Evolutionary conservation across 2,797 vertebrate species (phyloP).

Genomic region (Tadarida brasiliensis): DNA sequence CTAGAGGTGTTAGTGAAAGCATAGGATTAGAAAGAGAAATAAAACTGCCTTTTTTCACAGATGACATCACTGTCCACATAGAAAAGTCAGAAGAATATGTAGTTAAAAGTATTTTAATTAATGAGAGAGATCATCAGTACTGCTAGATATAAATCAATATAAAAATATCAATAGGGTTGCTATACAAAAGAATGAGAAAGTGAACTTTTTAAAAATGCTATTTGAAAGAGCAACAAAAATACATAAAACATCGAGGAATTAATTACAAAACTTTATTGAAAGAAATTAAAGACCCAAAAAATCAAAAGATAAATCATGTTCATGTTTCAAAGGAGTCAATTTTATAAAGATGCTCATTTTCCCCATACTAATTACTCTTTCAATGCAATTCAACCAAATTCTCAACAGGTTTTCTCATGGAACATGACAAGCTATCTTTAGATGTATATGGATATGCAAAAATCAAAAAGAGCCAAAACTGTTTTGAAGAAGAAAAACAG

Average conservation of each 20-base stretch:
- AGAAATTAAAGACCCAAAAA: conserved; percentile 18
- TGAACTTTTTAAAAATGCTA: background rate
- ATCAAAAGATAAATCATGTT: background rate
- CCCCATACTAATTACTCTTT: background rate
- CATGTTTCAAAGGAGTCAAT: background rate
- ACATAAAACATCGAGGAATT: background rate
- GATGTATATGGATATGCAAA: background rate
- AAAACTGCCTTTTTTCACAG: background rate
- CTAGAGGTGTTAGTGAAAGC: background rate
- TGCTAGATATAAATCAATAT: background rate
- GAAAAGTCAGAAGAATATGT: background rate
- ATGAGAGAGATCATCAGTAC: background rate
- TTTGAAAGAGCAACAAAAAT: background rate
- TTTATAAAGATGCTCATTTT: conserved; percentile 27
- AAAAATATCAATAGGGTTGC: background rate
- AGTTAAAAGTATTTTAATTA: background rate
- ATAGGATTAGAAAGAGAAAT: background rate
- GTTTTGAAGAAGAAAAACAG: conserved; percentile 40
- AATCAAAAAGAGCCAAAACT: background rate
- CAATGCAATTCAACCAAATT: conserved; percentile 7
- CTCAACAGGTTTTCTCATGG: background rate
- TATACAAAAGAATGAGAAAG: background rate
- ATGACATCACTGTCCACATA: background rate
- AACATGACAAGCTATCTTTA: background rate
- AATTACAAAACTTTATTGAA: background rate